A percentile compares a stretch with the other conserved stretches of the same genome.
Conservation (phyloP, 2,888 invertebrate species). For the Thera obeliscata region DNA sequence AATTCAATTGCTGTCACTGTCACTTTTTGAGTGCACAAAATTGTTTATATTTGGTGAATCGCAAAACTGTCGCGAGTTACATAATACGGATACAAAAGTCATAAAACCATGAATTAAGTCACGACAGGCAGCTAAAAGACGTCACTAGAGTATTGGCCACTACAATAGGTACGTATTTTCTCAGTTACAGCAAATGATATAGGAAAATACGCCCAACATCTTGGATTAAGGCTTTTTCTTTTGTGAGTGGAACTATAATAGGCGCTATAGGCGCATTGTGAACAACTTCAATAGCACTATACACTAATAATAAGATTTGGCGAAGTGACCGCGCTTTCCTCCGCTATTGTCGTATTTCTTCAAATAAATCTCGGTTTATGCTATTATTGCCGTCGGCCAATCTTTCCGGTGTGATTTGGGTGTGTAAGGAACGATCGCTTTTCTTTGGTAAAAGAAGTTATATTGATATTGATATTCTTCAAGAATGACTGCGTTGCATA, state of each 20-base stretch:
- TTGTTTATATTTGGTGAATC: too few species aligned
- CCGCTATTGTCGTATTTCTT: constrained; percentile 39
- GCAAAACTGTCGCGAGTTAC: too few species aligned
- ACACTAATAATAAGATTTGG: constrained; percentile 40
- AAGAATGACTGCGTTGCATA: not conserved
- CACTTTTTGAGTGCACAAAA: too few species aligned
- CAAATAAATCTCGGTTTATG: constrained; percentile 42
- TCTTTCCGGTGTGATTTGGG: constrained; percentile 12
- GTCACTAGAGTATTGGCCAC: too few species aligned
- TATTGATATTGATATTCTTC: not conserved
- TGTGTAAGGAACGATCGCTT: not conserved
- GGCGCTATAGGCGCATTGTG: constrained; percentile 61
- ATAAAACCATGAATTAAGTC: too few species aligned
- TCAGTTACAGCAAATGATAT: not conserved
- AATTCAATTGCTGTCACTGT: too few species aligned
- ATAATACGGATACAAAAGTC: too few species aligned
- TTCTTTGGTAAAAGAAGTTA: constrained; percentile 1
- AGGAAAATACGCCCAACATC: constrained; percentile 8
- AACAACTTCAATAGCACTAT: constrained; percentile 53
- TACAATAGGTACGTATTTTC: too few species aligned
- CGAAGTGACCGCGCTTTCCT: constrained; percentile 29
- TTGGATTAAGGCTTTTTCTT: not conserved
- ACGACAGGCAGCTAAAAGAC: too few species aligned
- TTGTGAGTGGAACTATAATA: constrained; percentile 49
- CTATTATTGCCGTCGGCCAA: constrained; percentile 25